phyloP scores from a whole-genome alignment of 2,888 invertebrate species.

The Aromia moschata region DNA sequence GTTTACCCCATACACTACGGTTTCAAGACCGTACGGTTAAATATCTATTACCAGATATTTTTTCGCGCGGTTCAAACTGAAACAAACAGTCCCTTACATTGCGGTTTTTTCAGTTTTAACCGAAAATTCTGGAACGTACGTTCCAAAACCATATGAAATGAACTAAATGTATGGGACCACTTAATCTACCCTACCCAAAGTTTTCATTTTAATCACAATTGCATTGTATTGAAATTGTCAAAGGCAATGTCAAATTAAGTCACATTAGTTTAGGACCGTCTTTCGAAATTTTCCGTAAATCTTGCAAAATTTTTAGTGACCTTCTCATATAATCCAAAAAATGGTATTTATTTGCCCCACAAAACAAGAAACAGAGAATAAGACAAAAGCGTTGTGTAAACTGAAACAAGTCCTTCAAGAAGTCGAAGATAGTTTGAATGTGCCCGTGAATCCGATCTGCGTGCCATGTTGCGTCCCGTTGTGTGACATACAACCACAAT shows the following conservation, averaged over 20 bases:
- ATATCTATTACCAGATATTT: too few relatives aligned
- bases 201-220: neutral
- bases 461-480: conserved; percentile 62
- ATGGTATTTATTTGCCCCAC: conserved; percentile 53
- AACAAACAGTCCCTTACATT: too few relatives aligned
- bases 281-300: conserved; percentile 18
- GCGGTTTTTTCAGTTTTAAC: too few relatives aligned
- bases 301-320: conserved; percentile 40
- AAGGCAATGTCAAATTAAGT: conserved; percentile 1
- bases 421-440: conserved; percentile 48
- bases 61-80: too few relatives aligned
- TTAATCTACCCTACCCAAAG: too few relatives aligned
- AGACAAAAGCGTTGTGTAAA: conserved; percentile 48
- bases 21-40: too few relatives aligned
- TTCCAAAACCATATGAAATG: too few relatives aligned
- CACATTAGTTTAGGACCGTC: neutral
- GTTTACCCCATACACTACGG: too few relatives aligned
- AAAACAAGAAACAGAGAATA: conserved; percentile 49
- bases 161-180: too few relatives aligned
- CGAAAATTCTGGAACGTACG: too few relatives aligned
- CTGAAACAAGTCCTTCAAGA: conserved; percentile 52
- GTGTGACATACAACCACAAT: conserved; percentile 45
- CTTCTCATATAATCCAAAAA: conserved; percentile 14
- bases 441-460: conserved; percentile 60
- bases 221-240: neutral